Evolutionary conservation across 37 sponge, comb jelly and placozoan species (phyloP), one percentile per base, ranked within the genome.

Genomic region (Eunapius fragilis): DNA sequence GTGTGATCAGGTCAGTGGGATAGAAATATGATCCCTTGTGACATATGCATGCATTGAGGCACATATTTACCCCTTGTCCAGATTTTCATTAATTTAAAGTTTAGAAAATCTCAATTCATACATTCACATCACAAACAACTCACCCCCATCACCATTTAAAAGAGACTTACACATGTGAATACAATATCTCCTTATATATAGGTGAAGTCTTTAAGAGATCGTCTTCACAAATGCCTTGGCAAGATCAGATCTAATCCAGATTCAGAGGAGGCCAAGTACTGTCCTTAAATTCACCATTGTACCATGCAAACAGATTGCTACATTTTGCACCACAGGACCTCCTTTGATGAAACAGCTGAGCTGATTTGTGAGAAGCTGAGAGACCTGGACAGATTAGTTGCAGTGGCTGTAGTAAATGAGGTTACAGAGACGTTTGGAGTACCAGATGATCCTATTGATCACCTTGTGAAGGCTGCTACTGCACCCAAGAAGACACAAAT

Each of bases 401-500:
- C 80, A 0, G 83, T 89, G 19, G 67, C 96, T 13, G 93, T 92
- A 22, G 84, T 92, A 1, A 88, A 95, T 32, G 93, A 95, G 49
- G 86, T 90, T 3, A 87, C 96, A 25, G 70, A 87, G n/a, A 77
- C 81, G 0, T 92, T 92, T 80, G 96, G 92, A 41, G 93, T 87
- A 26, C 14, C 91, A 30, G 79, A 91, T 19, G 88, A 71, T 73
- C 91, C 93, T 31, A 67, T 95, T 13, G 75, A 92, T 27, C 82
- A 87, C 37, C 96, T 95, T 6, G 86, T 95, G 0, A 68, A 81
- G 27, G 93, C 85, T 13, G 96, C 88, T 19, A 76, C 72, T n/a
- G 80, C 74, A 23, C 25, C 68, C 25, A 41, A 30, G 19, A 67
- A 26, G 27, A 33, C 79, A 35, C 58, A 12, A 12, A 58, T 12